Conservation (phyloP, 2,113 vertebrate genomes). For the Paramisgurnus dabryanus region DNA sequence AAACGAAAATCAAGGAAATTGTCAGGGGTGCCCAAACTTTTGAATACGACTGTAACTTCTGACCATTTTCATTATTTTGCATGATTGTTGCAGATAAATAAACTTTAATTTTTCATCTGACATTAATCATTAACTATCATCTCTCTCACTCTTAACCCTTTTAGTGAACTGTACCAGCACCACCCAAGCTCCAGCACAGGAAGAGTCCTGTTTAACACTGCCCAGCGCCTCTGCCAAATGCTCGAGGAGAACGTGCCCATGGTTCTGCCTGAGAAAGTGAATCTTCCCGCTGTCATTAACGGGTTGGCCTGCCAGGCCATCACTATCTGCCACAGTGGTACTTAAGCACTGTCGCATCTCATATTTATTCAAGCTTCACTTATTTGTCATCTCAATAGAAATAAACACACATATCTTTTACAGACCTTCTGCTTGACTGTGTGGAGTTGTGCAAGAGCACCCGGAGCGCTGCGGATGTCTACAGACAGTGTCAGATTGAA, state of each 20-base stretch:
- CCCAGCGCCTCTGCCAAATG: conserved; percentile 87
- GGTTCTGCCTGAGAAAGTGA: conserved; percentile 73
- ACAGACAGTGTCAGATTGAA: conserved; percentile 92
- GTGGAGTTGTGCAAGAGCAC: conserved; percentile 93
- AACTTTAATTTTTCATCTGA: too few relatives aligned
- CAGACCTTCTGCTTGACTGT: conserved; percentile 89
- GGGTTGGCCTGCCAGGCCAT: conserved; percentile 85
- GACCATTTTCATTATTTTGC: too few relatives aligned
- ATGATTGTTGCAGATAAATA: too few relatives aligned
- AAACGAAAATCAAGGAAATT: too few relatives aligned
- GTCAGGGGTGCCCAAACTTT: too few relatives aligned
- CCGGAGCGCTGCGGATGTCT: conserved; percentile 83
- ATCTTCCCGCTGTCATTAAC: conserved; percentile 83
- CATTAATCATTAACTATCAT: background rate
- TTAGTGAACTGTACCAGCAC: conserved; percentile 81
- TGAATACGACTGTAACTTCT: too few relatives aligned
- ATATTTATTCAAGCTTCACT: background rate
- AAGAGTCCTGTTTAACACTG: conserved; percentile 79
- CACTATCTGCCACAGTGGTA: conserved; percentile 87
- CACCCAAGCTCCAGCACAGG: conserved; percentile 79
- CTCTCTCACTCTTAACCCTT: background rate
- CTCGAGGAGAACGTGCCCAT: conserved; percentile 82
- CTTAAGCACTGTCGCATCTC: conserved; percentile 24
- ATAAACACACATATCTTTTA: conserved; percentile 21
- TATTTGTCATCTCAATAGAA: background rate